phyloP scores from a whole-genome alignment of 2,797 vertebrate species.

The Limosa lapponica region DNA sequence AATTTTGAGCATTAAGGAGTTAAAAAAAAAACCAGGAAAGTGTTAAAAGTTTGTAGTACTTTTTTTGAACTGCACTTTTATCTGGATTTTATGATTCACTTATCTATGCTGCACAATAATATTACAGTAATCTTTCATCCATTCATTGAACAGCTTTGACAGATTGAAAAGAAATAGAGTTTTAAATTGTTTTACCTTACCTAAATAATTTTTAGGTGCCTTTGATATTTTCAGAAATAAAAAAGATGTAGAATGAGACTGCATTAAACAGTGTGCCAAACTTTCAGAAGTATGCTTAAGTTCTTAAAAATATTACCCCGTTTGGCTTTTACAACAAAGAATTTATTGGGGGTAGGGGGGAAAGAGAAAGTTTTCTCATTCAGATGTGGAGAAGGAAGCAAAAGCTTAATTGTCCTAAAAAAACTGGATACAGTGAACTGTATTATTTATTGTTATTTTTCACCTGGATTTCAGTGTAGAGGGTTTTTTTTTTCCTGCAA shows the following conservation, averaged over 20 bases:
- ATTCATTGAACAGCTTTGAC: neutral
- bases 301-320: neutral
- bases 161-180: neutral
- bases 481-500: neutral
- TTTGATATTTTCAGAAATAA: neutral
- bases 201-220: neutral
- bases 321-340: neutral
- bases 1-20: neutral
- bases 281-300: neutral
- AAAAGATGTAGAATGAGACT: neutral
- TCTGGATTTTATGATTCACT: neutral
- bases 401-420: neutral
- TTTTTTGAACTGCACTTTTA: neutral
- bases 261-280: neutral
- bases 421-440: neutral
- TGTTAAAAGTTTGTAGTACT: neutral
- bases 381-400: neutral
- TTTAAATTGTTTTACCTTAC: neutral
- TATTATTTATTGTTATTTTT: neutral
- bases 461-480: neutral
- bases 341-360: neutral
- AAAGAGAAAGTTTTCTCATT: neutral
- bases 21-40: neutral
- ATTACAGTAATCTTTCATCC: neutral
- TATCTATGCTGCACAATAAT: neutral